phyloP scores from a whole-genome alignment of 2,888 invertebrate species.

The Drosophila picticornis region DNA sequence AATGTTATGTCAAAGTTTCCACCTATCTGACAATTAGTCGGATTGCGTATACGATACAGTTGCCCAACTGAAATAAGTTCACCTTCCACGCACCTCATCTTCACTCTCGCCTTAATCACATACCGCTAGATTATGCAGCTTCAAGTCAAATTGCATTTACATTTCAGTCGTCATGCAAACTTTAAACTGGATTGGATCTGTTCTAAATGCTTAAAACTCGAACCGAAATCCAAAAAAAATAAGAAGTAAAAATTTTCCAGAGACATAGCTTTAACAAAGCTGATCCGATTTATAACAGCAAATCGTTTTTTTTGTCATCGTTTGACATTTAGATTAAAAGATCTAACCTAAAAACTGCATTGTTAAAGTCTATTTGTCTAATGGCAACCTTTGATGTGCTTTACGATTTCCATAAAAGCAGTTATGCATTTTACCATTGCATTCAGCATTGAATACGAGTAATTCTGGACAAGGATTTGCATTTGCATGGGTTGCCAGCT shows the following conservation, averaged over 20 bases:
- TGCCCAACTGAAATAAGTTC: neutral
- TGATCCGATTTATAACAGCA: neutral
- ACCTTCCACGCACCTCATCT: neutral
- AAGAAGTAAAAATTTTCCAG: neutral
- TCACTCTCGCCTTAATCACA: slow-evolving; percentile 2
- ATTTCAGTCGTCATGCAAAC: neutral
- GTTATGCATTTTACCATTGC: neutral
- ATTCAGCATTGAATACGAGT: neutral
- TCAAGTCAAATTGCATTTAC: slow-evolving; percentile 3
- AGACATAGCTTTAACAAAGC: neutral
- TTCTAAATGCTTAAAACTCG: neutral
- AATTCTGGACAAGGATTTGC: neutral
- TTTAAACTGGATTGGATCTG: neutral
- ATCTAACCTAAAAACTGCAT: neutral
- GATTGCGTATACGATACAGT: slow-evolving; percentile 48
- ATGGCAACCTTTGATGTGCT: neutral
- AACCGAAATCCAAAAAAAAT: neutral
- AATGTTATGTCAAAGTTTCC: slow-evolving; percentile 57
- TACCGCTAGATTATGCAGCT: slow-evolving; percentile 23
- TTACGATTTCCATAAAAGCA: neutral
- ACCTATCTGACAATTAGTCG: slow-evolving; percentile 65
- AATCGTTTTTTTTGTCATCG: neutral
- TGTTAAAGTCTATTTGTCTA: neutral
- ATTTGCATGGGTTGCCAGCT: slow-evolving; percentile 11
- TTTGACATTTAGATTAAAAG: neutral